phyloP scores from a whole-genome alignment of 1,140 invertebrate species.

The Bilobella aurantiaca region DNA sequence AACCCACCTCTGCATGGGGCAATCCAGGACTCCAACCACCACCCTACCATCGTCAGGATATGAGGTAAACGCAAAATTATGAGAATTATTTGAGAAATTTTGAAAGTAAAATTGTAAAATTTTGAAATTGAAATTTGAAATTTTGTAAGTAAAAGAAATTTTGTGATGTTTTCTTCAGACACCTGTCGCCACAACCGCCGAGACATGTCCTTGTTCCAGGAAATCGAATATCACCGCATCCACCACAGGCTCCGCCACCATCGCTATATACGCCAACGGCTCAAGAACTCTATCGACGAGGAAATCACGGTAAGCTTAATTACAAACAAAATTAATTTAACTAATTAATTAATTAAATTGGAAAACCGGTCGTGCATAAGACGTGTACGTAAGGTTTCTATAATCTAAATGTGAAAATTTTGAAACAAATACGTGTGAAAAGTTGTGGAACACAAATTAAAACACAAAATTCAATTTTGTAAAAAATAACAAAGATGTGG shows the following conservation, averaged over 20 bases:
- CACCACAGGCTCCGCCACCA: slow-evolving; percentile 44
- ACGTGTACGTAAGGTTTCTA: too few species aligned
- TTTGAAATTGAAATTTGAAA: too few species aligned
- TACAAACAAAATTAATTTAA: neutral
- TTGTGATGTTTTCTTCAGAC: slow-evolving; percentile 39
- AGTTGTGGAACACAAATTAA: too few species aligned
- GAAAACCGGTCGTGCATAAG: too few species aligned
- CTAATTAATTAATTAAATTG: neutral
- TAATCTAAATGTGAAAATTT: too few species aligned
- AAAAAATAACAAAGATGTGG: too few species aligned
- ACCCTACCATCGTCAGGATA: slow-evolving; percentile 23
- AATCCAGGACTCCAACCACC: slow-evolving; percentile 29
- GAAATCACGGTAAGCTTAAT: slow-evolving; percentile 41
- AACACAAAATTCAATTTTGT: too few species aligned
- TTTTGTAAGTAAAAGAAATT: too few species aligned
- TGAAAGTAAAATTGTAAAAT: too few species aligned
- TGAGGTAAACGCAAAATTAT: slow-evolving; percentile 13
- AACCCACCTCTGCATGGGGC: slow-evolving; percentile 21
- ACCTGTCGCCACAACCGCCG: slow-evolving; percentile 45
- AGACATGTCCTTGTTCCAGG: slow-evolving; percentile 35
- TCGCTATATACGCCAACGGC: slow-evolving; percentile 52
- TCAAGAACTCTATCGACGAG: slow-evolving; percentile 46
- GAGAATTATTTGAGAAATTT: too few species aligned
- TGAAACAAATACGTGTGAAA: too few species aligned
- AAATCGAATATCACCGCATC: slow-evolving; percentile 41